Evolutionary conservation across 2,888 invertebrate genomes (phyloP).

Genomic region (Dicyrtomina minuta): DNA sequence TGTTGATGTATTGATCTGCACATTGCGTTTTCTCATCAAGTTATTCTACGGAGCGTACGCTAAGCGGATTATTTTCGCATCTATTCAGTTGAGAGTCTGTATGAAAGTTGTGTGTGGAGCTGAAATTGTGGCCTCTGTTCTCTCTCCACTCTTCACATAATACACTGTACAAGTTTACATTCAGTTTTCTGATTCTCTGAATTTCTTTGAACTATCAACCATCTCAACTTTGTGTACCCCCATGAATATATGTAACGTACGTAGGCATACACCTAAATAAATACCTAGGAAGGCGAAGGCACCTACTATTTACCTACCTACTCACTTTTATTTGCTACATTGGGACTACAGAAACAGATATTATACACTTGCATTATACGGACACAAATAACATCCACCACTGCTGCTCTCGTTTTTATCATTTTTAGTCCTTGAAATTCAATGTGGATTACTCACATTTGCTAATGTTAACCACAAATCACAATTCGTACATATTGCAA

Average conservation of each 20-base stretch:
- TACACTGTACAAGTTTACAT: conserved; percentile 4
- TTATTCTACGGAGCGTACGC: conserved; percentile 45
- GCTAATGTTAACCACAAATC: too few relatives aligned
- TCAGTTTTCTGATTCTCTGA: not conserved
- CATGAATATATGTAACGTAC: too few relatives aligned
- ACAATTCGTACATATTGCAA: too few relatives aligned
- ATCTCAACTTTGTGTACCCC: too few relatives aligned
- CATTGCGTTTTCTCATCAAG: conserved; percentile 53
- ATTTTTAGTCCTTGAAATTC: conserved; percentile 8
- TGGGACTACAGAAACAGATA: too few relatives aligned
- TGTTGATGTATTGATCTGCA: conserved; percentile 40
- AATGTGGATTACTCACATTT: not conserved
- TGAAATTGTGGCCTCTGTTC: conserved; percentile 1
- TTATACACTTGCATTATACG: too few relatives aligned
- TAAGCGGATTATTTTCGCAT: conserved; percentile 53
- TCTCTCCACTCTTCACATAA: not conserved
- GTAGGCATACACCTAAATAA: too few relatives aligned
- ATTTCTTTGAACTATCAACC: not conserved
- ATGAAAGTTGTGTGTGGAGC: conserved; percentile 6
- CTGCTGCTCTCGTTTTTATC: too few relatives aligned
- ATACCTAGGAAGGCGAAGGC: too few relatives aligned
- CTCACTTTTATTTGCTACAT: too few relatives aligned
- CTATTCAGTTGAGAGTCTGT: conserved; percentile 37
- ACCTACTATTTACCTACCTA: too few relatives aligned
- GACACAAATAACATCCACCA: too few relatives aligned